Conservation (phyloP, 2,888 invertebrate genomes). For the Pandemis cinnamomeana region DNA sequence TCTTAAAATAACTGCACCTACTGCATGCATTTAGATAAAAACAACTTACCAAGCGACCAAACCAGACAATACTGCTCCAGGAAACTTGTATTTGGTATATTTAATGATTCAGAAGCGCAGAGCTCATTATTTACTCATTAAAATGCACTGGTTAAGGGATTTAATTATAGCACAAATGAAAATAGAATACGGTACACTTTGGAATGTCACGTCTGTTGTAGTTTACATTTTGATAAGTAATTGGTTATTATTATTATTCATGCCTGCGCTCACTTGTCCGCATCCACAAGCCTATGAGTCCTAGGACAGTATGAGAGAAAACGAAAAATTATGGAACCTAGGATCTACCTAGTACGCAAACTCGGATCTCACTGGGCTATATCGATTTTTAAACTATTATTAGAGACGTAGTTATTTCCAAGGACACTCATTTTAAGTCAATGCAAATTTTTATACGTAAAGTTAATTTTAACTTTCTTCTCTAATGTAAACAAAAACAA, state of each 20-base stretch:
- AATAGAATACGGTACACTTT: no score
- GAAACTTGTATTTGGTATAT: not conserved
- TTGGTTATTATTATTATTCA: not conserved
- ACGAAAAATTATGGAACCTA: conserved; percentile 8
- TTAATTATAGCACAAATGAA: no score
- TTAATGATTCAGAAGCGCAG: not conserved
- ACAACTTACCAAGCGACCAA: not conserved
- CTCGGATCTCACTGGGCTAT: conserved; percentile 12
- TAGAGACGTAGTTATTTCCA: not conserved
- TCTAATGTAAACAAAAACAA: not conserved
- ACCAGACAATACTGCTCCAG: not conserved
- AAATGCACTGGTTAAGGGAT: not conserved
- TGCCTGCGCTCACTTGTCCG: not conserved
- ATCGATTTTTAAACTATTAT: conserved; percentile 17
- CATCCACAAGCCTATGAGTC: not conserved
- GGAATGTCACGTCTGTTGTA: no score
- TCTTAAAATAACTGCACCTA: no score
- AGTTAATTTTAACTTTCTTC: not conserved
- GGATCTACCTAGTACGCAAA: conserved; percentile 23
- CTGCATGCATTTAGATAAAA: no score
- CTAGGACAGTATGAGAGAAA: not conserved
- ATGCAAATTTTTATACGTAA: not conserved
- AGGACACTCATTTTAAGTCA: not conserved
- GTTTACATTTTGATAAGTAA: no score
- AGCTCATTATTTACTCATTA: not conserved